phyloP scores from a whole-genome alignment of 2,113 vertebrate species.

The Apodemus speciosus region DNA sequence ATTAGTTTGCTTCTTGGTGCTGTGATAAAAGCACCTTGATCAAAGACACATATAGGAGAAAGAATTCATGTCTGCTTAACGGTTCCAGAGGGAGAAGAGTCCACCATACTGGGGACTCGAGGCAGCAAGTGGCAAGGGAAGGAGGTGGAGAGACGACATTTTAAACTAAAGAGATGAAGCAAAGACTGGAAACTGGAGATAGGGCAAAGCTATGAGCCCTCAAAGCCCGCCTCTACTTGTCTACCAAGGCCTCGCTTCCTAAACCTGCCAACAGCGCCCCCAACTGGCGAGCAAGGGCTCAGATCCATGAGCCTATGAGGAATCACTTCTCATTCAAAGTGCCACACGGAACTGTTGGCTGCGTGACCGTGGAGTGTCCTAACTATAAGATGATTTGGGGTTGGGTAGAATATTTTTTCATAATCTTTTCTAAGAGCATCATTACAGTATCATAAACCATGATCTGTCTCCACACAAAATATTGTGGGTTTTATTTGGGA shows the following conservation, averaged over 20 bases:
- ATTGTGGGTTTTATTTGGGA: neutral
- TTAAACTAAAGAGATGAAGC: neutral
- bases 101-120: too few species aligned
- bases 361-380: too few species aligned
- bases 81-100: neutral
- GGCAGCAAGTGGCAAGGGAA: neutral
- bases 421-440: neutral
- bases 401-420: neutral
- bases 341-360: neutral
- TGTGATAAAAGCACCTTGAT: neutral
- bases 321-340: neutral
- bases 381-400: neutral
- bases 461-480: neutral
- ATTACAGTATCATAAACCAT: neutral
- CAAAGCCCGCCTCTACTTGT: neutral
- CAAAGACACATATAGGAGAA: neutral
- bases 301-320: neutral
- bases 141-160: neutral
- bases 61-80: too few species aligned
- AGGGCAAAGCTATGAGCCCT: neutral
- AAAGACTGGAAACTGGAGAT: neutral
- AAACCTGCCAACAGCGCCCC: neutral
- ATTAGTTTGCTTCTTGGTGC: neutral
- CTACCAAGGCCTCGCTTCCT: neutral
- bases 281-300: neutral